Evolutionary conservation across 2,888 invertebrate genomes (phyloP), one percentile per base, ranked within the genome.

Genomic region (Lasioglossum malachurum): DNA sequence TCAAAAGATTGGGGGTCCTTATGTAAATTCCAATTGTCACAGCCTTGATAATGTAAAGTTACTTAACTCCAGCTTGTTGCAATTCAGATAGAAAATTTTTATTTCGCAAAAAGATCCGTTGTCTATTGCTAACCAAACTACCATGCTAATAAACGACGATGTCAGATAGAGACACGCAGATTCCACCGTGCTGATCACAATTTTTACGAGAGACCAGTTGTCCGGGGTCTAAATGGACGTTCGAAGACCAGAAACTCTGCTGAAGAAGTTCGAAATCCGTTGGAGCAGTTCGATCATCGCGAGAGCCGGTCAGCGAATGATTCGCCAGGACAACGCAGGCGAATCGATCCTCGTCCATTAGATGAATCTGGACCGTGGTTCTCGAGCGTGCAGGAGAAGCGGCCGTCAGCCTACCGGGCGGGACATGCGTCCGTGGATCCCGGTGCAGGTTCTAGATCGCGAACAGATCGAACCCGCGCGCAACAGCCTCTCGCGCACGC

Each of bases 381-480:
- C 64, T 64, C 16, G 64, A 64, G 31, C 64, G 31, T 64, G 64
- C 64, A 64, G 46, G 57, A 44, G 27, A 49, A 14, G 7, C 69
- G 44, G 38, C 27, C 16, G 74, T n/a, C 35, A 46, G 16, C 64
- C 35, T 41, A 53, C 27, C 57, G 35, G 14, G 14, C 49, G 57
- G 44, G 27, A 31, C 31, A 64, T 31, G 67, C 35, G 67, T 67
- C 35, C 67, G 35, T 35, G 67, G 19, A 67, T 67, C 67, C 19
- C 35, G 67, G 8, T 10, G 35, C 19, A 41, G 41, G 14, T 46
- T 44, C 23, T 23, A n/a, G 67, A 77, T 78, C 60, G 35, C 23
- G 78, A 60, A 57, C 35, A 78, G 82, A 84, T 84, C 75, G 74
- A 41, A 71, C 4, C 8, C 16, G 57, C 53, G 38, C 72, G 35